Percentiles rank a stretch among this genome's conserved stretches.
Conservation (phyloP, 2,113 vertebrate genomes). For the Lophochroa leadbeateri region DNA sequence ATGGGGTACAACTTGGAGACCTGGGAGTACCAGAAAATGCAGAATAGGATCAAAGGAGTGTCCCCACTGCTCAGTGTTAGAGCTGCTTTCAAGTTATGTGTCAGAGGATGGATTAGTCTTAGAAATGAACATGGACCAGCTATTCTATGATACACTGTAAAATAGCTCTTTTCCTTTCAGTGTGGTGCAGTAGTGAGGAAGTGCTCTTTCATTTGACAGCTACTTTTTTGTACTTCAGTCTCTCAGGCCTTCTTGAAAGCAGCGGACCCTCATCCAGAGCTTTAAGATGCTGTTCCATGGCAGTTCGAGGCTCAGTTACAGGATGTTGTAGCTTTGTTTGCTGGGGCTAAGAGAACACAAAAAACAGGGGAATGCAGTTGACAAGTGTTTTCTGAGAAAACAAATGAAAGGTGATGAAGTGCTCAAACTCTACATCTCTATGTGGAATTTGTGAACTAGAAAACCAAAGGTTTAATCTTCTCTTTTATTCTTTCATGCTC, state of each 20-base stretch:
- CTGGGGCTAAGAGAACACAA: background rate
- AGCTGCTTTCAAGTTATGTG: background rate
- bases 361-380: background rate
- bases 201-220: background rate
- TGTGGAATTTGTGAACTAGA: background rate
- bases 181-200: background rate
- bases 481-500: background rate
- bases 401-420: background rate
- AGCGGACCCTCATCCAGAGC: background rate
- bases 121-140: background rate
- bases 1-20: background rate
- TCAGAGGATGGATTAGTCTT: background rate
- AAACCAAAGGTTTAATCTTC: slow-evolving; percentile 2
- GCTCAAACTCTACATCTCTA: background rate
- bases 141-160: background rate
- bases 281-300: accelerated
- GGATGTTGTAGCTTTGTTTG: background rate
- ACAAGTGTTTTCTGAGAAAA: background rate
- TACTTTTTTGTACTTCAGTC: background rate
- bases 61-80: accelerated
- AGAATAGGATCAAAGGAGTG: background rate
- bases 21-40: background rate
- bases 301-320: background rate
- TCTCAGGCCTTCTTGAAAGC: background rate
- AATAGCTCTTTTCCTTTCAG: background rate